Evolutionary conservation across 2,888 invertebrate species (phyloP), one percentile per base, ranked within the genome.

Genomic region (Melikaiella ostensackeni): DNA sequence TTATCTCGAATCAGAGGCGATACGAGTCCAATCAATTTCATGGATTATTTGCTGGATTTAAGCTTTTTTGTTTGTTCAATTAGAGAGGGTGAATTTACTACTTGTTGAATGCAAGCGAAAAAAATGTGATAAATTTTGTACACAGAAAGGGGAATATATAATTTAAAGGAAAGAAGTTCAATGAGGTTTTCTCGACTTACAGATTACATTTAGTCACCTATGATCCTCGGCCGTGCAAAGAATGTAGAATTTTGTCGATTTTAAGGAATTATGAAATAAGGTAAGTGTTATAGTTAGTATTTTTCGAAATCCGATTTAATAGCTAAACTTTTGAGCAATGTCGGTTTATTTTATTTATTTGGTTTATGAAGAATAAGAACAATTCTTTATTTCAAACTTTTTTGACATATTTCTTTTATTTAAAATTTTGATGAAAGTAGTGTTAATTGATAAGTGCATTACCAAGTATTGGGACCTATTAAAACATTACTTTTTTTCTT

Each of bases 231-330:
- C 13, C 38, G 42, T 76, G 46, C 24, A 50, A 38, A 76, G 61
- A 66, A 66, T 24, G 70, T 70, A 5, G 9, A 42, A 76, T 77
- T 64, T 75, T 33, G 7, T 42, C 59, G 55, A 24, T 76, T 27
- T 46, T 35, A 38, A 11, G 66, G 74, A 63, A 38, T 76, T 66
- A 66, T 38, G 66, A 63, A 61, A 63, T 59, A 66, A 81, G 80
- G 80, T 81, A 75, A 75, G 76, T 30, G 24, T 64, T 33, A 7
- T 7, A 50, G 7, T n/a, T 0, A 7, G 19, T 21, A 42, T 6
- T 42, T 42, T 5, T 6, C 16, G 4, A 1, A 16, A 42, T 42
- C 16, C 16, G 16, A 16, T 2, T 42, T 42, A 1, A 38, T 16
- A 16, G 5, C 16, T 16, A 42, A 16, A 42, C 42, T 42, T 6